These are phyloP conservation scores for Gallirallus australis DNA, from an alignment of 2,797 vertebrate genomes.

Conservation along the genomic window DNA sequence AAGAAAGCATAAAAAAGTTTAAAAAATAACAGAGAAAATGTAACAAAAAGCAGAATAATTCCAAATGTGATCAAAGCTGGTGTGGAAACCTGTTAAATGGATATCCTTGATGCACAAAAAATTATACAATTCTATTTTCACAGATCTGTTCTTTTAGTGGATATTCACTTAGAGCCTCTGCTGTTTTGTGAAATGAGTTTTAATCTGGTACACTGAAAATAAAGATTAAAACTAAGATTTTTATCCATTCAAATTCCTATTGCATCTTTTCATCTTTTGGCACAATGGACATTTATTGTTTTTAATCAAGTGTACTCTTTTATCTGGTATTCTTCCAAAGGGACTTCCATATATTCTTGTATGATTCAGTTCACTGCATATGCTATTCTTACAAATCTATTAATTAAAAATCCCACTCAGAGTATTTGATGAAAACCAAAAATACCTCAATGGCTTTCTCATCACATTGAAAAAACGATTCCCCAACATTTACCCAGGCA, in stretches of 20 bases:
- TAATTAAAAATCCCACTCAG: not conserved
- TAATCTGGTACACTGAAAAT: slow-evolving; percentile 49
- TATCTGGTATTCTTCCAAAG: slow-evolving; percentile 8
- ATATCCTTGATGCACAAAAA: slow-evolving; percentile 63
- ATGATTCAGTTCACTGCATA: not conserved
- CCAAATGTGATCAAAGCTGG: slow-evolving; percentile 71
- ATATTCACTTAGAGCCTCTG: not conserved
- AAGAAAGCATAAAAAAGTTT: slow-evolving; percentile 73
- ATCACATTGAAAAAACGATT: not conserved
- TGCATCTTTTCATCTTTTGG: not conserved
- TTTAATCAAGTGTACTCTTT: slow-evolving; percentile 18
- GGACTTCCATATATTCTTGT: not conserved
- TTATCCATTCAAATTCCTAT: slow-evolving; percentile 1
- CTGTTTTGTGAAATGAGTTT: slow-evolving; percentile 65
- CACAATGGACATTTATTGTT: not conserved
- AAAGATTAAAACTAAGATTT: not conserved
- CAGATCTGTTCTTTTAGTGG: not conserved
- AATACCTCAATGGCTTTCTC: not conserved
- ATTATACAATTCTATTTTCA: slow-evolving; percentile 32
- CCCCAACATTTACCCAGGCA: not conserved
- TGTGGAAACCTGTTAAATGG: slow-evolving; percentile 69
- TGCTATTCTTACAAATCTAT: not conserved
- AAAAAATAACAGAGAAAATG: slow-evolving; percentile 72
- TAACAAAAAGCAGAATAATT: slow-evolving; percentile 76
- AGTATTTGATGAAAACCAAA: not conserved